Conservation (phyloP, 2,113 vertebrate species). For the Beaufortia kweichowensis region DNA sequence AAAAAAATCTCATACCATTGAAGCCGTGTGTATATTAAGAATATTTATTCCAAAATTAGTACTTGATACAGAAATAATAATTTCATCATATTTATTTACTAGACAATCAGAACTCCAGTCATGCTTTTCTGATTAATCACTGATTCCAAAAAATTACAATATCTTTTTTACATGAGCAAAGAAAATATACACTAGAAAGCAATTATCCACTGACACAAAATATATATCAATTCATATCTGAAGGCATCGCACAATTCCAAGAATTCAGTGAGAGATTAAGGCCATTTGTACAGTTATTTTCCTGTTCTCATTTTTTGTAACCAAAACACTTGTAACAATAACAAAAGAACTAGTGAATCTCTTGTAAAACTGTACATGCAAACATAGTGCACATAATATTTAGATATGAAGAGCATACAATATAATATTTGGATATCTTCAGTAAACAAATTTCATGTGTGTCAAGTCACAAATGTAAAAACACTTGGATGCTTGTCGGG, state of each 20-base stretch:
- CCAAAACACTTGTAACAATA: slow-evolving; percentile 79
- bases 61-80: slow-evolving; percentile 80
- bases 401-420: slow-evolving; percentile 83
- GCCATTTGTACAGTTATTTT: slow-evolving; percentile 90
- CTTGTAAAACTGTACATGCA: slow-evolving; percentile 95
- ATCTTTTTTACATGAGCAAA: slow-evolving; percentile 77
- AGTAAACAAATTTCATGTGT: slow-evolving; percentile 85
- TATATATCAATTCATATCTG: slow-evolving; percentile 75
- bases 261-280: slow-evolving; percentile 95
- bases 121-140: slow-evolving; percentile 86
- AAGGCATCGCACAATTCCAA: slow-evolving; percentile 94
- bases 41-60: slow-evolving; percentile 79
- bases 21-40: slow-evolving; percentile 64
- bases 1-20: not conserved
- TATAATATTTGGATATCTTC: slow-evolving; percentile 80
- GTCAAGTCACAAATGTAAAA: slow-evolving; percentile 76
- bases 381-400: slow-evolving; percentile 82
- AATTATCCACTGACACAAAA: slow-evolving; percentile 82
- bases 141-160: slow-evolving; percentile 82
- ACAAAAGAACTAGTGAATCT: slow-evolving; percentile 83
- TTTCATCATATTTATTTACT: slow-evolving; percentile 72
- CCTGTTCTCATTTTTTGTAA: slow-evolving; percentile 65
- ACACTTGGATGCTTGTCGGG: slow-evolving; percentile 54
- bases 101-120: slow-evolving; percentile 80
- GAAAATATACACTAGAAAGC: slow-evolving; percentile 82